Base-by-base conservation (phyloP, 2,113 vertebrate species). In the Nettapus auritus region DNA sequence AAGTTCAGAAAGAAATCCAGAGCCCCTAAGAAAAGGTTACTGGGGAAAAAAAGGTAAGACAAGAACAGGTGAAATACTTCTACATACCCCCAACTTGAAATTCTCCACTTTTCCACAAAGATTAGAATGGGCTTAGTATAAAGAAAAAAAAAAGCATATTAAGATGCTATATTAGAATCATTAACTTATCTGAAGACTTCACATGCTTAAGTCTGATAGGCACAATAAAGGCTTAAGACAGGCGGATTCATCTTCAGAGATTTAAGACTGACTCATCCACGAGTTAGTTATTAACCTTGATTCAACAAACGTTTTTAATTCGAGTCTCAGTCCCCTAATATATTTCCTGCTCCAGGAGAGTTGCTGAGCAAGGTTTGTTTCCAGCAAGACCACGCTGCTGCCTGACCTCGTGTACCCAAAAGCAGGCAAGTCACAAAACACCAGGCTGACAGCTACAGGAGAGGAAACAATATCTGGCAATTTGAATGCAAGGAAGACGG, bases 121-220 rank as follows among this genome's bases (percentile, higher is more conserved):
- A 93, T 95, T 90, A 83, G 60, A 88, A 95, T 89, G 86, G 90
- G 48, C 64, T 92, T 95, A 94, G 95, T 86, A 86, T 89, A 89
- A 48, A 48, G 46, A 48, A 83, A 55, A 18, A 53, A 93, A 55
- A 20, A 44, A 94, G n/a, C 11, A 13, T 8, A 26, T 50, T 70
- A 36, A 70, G n/a, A 26, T n/a, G 26, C 33, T 42, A 12, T 8
- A 42, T 16, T 31, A 60, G n/a, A 31, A 82, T 53, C 46, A 83
- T 73, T 90, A 89, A 88, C 89, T 96, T 71, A 89, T 36, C 92
- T 52, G 52, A 95, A 89, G 57, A 91, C 80, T 78, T 68, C 86
- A 91, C 75, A 92, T 31, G 28, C 67, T 82, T 93, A 86, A 70
- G 89, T 80, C 75, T 62, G 73, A 53, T 78, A 73, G 22, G 53